Evolutionary conservation across 2,113 vertebrate species (phyloP).

Genomic region (Colaptes auratus): DNA sequence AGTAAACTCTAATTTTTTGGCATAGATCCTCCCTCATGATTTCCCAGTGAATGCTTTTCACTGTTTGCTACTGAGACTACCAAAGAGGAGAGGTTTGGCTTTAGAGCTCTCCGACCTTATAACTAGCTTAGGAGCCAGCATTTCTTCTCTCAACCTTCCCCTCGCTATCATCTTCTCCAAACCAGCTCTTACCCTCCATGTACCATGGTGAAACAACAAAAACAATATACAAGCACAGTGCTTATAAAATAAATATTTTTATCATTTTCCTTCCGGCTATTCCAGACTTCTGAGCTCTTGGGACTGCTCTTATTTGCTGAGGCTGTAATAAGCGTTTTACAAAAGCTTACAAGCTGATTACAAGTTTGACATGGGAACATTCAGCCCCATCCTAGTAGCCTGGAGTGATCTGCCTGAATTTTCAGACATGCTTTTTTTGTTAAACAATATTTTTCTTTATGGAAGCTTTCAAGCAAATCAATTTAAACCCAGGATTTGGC

Average conservation of each 20-base stretch:
- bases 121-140: background rate
- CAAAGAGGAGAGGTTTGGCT: background rate
- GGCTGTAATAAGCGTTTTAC: background rate
- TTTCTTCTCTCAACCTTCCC: background rate
- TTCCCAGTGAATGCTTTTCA: background rate
- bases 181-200: background rate
- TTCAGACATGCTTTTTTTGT: background rate
- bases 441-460: background rate
- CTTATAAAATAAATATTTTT: background rate
- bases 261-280: background rate
- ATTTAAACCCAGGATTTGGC: background rate
- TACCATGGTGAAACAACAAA: background rate
- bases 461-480: background rate
- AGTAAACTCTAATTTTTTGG: background rate
- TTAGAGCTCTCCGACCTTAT: background rate
- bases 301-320: background rate
- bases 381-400: background rate
- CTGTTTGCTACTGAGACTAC: background rate
- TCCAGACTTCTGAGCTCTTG: background rate
- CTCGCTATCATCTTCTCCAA: background rate
- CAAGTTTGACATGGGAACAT: constrained; percentile 16
- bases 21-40: background rate
- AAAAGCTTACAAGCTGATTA: background rate
- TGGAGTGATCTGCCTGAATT: background rate
- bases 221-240: background rate